Base-by-base conservation (phyloP, 2,113 vertebrate species). In the Neodon shergylaensis region DNA sequence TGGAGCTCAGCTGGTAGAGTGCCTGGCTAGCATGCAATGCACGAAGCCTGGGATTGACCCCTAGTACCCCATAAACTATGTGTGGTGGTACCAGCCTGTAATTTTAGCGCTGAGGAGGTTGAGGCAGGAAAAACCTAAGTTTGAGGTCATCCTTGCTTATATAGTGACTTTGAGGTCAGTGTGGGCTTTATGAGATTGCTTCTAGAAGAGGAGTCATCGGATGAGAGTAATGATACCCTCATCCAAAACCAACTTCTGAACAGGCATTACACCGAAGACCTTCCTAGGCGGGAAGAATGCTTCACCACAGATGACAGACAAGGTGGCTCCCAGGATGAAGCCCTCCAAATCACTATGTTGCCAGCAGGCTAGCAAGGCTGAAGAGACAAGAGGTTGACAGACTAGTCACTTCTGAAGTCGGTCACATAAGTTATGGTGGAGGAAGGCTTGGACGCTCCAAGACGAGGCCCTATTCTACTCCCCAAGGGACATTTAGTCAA, bases 291-390 rank as follows among this genome's bases (percentile, higher is more conserved):
- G 72, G 28, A 52, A 3, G n/a, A n/a, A 52, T 36, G 31, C 11
- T 4, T 10, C 1, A 17, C 31, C 26, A 63, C 63, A 73, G 52
- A 52, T 19, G 58, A 49, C 7, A 61, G 61, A 7, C 33, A 61
- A 36, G 39, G 9, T 52, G 1, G 0, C 28, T 39, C 1, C 21
- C 44, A 19, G 21, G 5, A 5, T 4, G 5, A 47, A 63, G 36
- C 79, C 47, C 5, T 14, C 19, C 26, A 47, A 3, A 3, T 49
- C 39, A 22, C 66, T 17, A 7, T 70, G 36, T 92, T 78, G 44
- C 66, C 7, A 52, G 12, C 63, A 47, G 39, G 47, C 58, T 66
- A 31, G 21, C 26, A 4, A 52, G 83, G 81, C 42, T 39, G 44
- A 44, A 72, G 82, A 96, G 65, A 61, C n/a, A 39, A 47, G 44